Evolutionary conservation across 2,888 invertebrate species (phyloP).

Genomic region (Drosophila aldrichi): DNA sequence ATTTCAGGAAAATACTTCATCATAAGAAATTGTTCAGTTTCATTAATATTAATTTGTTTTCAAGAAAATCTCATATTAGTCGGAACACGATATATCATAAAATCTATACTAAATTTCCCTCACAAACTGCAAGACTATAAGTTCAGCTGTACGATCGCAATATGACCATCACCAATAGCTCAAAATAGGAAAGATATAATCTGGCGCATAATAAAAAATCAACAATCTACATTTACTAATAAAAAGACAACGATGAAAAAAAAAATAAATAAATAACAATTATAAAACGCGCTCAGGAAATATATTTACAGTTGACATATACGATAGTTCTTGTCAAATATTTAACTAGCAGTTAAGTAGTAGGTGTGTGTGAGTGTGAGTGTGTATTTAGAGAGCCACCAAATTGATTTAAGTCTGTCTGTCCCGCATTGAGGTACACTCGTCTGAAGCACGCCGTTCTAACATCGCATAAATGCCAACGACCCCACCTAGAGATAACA

Average conservation of each 20-base stretch:
- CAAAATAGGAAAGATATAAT: slow-evolving; percentile 5
- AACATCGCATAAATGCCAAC: slow-evolving; percentile 60
- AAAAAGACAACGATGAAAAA: slow-evolving; percentile 23
- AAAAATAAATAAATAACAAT: slow-evolving; percentile 11
- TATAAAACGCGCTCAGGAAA: slow-evolving; percentile 41
- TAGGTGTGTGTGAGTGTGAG: slow-evolving; percentile 36
- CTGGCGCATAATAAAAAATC: slow-evolving; percentile 9
- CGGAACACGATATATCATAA: not conserved
- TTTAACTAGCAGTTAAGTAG: slow-evolving; percentile 36
- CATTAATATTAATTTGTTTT: not conserved
- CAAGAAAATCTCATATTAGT: not conserved
- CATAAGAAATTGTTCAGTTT: not conserved
- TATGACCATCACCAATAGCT: slow-evolving; percentile 33
- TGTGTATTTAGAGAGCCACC: slow-evolving; percentile 50
- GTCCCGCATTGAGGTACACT: slow-evolving; percentile 85
- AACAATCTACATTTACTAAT: slow-evolving; percentile 28
- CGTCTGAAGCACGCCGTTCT: slow-evolving; percentile 81
- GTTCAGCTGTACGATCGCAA: not conserved
- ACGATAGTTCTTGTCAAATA: slow-evolving; percentile 21
- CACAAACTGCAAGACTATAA: slow-evolving; percentile 8
- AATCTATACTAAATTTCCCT: not conserved
- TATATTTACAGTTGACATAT: slow-evolving; percentile 56
- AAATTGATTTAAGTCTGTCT: slow-evolving; percentile 61
- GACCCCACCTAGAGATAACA: slow-evolving; percentile 15
- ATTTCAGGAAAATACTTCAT: not conserved